Evolutionary conservation across 2,888 invertebrate species (phyloP).

Genomic region (Drosophila seclusa): DNA sequence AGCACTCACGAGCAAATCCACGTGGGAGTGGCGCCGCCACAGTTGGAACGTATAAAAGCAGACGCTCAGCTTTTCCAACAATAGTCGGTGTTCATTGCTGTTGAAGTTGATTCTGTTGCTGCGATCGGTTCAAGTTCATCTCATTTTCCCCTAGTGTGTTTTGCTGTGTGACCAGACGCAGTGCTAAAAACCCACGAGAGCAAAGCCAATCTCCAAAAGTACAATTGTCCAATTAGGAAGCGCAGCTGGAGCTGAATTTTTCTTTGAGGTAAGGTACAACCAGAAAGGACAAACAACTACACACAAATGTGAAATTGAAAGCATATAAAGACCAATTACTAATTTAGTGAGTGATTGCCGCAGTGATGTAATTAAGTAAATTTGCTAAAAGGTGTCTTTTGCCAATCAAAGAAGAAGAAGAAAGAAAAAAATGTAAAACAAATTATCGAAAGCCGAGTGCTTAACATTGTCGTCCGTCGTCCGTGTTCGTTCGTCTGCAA

Average conservation of each 20-base stretch:
- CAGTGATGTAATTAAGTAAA: conserved; percentile 61
- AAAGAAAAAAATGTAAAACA: background rate
- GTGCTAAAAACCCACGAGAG: conserved; percentile 15
- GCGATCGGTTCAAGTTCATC: conserved; percentile 45
- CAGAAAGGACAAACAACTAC: background rate
- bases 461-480: conserved; percentile 6
- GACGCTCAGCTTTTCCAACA: conserved; percentile 50
- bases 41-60: conserved; percentile 56
- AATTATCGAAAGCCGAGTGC: conserved; percentile 44
- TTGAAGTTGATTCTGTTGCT: conserved; percentile 46
- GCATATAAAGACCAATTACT: conserved; percentile 2
- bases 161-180: conserved; percentile 35
- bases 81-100: conserved; percentile 60
- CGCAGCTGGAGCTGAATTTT: conserved; percentile 55
- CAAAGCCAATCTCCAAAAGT: conserved; percentile 31
- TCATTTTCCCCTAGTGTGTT: conserved; percentile 20
- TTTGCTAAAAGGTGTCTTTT: conserved; percentile 25
- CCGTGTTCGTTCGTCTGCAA: background rate
- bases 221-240: conserved; percentile 40
- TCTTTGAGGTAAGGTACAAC: conserved; percentile 45
- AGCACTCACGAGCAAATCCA: conserved; percentile 23
- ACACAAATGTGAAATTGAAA: conserved; percentile 20
- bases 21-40: conserved; percentile 57
- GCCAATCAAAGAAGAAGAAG: conserved; percentile 30
- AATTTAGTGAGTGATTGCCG: conserved; percentile 11